Percentiles rank a stretch among this genome's conserved stretches.
phyloP scores from a whole-genome alignment of 2,797 vertebrate genomes.

The Clarias pachynema region DNA sequence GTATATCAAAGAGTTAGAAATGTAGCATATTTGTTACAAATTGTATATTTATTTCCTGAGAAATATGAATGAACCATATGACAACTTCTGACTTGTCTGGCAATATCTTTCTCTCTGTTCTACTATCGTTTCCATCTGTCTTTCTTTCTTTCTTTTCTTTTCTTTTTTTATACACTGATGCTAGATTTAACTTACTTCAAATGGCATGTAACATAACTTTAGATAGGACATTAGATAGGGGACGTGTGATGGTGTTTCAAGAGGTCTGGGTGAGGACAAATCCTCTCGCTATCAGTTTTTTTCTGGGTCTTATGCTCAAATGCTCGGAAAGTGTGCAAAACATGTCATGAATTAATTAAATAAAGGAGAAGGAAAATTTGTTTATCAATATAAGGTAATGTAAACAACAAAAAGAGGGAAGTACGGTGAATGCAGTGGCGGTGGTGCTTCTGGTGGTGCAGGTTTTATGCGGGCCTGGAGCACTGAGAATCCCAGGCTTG shows the following conservation, averaged over 20 bases:
- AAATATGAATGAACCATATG: not conserved
- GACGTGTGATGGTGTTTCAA: not conserved
- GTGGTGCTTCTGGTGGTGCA: not conserved
- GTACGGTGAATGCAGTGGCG: not conserved
- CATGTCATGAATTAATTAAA: not conserved
- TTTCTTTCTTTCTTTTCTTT: not conserved
- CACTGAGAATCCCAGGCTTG: constrained; percentile 22
- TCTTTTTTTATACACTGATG: not conserved
- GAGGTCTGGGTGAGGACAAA: not conserved
- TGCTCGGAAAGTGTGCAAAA: not conserved
- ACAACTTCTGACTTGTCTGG: not conserved
- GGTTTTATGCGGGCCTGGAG: not conserved
- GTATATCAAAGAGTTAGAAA: not conserved
- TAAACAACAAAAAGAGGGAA: not conserved
- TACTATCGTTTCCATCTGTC: too few species aligned
- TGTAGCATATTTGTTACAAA: not conserved
- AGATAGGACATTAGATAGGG: not conserved
- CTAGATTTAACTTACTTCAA: not conserved
- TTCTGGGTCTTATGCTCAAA: not conserved
- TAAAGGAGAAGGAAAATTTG: not conserved
- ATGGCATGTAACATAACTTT: not conserved
- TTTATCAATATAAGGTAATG: not conserved
- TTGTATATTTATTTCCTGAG: not conserved
- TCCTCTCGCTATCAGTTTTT: not conserved
- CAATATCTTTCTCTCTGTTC: not conserved